Conservation (phyloP, 2,113 vertebrate genomes). For the Archilochus colubris region DNA sequence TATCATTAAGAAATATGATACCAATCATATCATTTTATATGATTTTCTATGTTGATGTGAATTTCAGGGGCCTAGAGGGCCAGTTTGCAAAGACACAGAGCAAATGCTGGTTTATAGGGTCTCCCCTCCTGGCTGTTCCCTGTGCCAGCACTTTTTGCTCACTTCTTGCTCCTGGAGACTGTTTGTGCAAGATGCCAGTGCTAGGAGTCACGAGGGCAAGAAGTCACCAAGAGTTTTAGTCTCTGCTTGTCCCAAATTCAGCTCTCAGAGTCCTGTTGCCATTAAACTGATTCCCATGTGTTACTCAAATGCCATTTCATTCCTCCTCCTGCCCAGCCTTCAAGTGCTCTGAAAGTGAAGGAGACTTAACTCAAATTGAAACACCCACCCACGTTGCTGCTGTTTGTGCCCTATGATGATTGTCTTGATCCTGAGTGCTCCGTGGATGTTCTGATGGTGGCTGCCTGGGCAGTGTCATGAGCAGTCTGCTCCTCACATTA, state of each 20-base stretch:
- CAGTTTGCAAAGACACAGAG: neutral
- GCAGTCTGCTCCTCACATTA: conserved; percentile 59
- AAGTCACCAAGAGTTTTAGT: neutral
- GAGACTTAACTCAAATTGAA: neutral
- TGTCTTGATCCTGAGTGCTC: neutral
- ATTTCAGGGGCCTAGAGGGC: neutral
- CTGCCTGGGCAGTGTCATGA: neutral
- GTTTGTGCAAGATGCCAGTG: neutral
- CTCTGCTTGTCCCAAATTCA: neutral
- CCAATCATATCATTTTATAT: neutral
- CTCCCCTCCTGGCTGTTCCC: neutral
- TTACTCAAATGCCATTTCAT: conserved; percentile 17
- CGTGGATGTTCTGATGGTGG: neutral
- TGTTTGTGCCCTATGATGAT: conserved; percentile 6
- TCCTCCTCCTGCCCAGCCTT: conserved; percentile 7
- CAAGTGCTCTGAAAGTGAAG: neutral
- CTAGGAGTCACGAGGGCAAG: neutral
- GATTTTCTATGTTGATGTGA: neutral
- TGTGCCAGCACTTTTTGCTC: neutral
- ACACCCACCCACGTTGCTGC: conserved; percentile 13
- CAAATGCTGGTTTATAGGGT: neutral
- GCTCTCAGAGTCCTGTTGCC: neutral
- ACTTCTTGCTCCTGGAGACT: neutral
- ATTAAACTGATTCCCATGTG: neutral
- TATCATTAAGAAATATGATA: neutral